A percentile compares a stretch with the other conserved stretches of the same genome.
Conservation (phyloP, 2,113 vertebrate genomes). For the Rhinolophus ferrumequinum region DNA sequence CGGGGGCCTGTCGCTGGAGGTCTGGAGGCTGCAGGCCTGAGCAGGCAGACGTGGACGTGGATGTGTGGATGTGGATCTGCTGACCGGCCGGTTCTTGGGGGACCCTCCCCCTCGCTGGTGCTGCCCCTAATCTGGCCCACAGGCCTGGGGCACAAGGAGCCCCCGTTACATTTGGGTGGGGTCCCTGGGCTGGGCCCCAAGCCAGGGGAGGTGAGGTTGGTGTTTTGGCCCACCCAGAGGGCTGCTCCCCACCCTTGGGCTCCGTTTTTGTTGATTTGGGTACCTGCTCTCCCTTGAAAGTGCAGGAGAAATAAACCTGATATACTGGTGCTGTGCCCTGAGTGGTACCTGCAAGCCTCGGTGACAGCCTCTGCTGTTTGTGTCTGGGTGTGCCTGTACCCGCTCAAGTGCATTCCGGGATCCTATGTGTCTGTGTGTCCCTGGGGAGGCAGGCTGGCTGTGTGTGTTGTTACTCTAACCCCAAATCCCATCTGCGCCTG, state of each 20-base stretch:
- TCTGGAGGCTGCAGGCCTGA: slow-evolving; percentile 90
- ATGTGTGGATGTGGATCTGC: background rate
- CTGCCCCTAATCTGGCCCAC: background rate
- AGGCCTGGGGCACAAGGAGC: background rate
- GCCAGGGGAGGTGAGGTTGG: background rate
- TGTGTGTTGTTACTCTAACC: background rate
- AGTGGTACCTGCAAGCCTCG: background rate
- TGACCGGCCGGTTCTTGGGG: background rate
- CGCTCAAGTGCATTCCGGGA: background rate
- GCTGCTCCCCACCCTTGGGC: background rate
- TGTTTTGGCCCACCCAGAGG: background rate
- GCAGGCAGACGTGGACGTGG: background rate
- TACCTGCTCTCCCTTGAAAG: background rate
- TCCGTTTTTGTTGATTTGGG: background rate
- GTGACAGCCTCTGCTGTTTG: background rate
- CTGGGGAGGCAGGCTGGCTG: background rate
- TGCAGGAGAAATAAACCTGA: slow-evolving; percentile 67
- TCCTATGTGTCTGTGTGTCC: background rate
- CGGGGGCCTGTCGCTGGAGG: slow-evolving; percentile 87
- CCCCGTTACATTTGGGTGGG: background rate
- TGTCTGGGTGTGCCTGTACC: background rate
- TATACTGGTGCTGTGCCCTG: background rate
- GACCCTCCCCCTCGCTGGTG: slow-evolving; percentile 21
- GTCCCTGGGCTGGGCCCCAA: background rate
- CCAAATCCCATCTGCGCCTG: background rate